Base-by-base conservation (phyloP, 2,797 vertebrate genomes). In the Pipistrellus nathusii region DNA sequence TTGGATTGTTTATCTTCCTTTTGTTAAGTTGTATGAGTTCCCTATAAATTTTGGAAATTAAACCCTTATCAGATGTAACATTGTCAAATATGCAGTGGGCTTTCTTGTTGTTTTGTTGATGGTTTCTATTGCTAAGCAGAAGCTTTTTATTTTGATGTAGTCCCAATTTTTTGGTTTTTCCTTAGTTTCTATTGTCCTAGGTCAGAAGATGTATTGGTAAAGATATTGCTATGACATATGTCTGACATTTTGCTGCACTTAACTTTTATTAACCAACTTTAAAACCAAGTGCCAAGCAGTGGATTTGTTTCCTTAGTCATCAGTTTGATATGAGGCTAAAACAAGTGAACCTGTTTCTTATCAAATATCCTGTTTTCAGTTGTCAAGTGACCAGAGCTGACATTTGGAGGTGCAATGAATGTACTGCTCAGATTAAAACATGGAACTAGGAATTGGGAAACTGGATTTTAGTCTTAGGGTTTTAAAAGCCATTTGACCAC, bases 361-460 rank as follows among this genome's bases (percentile, higher is more conserved):
- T 12, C 15, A 17, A 82, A 41, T 92, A 35, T 30, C 64, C 27
- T 85, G 8, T 46, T 72, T 88, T 88, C 38, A 51, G 71, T 10
- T 48, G 15, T 69, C 30, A 25, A 5, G 48, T 80, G 59, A 80
- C 66, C 23, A 80, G 14, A 76, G 25, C 15, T 44, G 38, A 72
- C 55, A 57, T 78, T 44, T 41, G 35, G 23, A 87, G 25, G 21
- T 77, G 30, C 51, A 66, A 44, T 57, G 27, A 66, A 55, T 57
- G 27, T 59, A 20, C 87, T 85, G 44, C n/a, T 89, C 32, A 85
- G 77, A 69, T 87, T 25, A 88, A 94, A 95, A 38, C 23, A 80
- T 21, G 48, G 38, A 88, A 18, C n/a, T 88, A 44, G 57, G 27
- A 78, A 66, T 41, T 27, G 17, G 77, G 51, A 78, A 94, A 35